Percentiles rank a stretch among this genome's conserved stretches.
phyloP scores from a whole-genome alignment of 1,140 invertebrate genomes.

The Aphelenchoides avenae region DNA sequence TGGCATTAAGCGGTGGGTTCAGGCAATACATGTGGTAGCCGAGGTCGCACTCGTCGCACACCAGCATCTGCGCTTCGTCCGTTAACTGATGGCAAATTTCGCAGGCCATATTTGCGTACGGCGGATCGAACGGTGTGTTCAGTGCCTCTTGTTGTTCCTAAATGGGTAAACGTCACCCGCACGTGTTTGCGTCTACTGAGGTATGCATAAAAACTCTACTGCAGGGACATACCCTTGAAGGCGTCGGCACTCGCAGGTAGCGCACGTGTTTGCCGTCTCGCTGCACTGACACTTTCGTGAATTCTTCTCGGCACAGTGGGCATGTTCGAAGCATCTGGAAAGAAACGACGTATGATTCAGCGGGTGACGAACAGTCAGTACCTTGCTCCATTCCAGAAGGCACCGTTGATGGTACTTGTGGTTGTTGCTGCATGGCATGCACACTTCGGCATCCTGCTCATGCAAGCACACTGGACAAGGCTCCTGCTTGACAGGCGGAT shows the following conservation, averaged over 20 bases:
- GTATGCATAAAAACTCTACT: too few relatives aligned
- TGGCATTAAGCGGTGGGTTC: conserved; percentile 2
- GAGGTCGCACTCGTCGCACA: conserved; percentile 13
- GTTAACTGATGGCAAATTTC: conserved; percentile 9
- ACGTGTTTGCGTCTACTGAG: too few relatives aligned
- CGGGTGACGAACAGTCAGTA: not conserved
- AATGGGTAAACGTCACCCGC: too few relatives aligned
- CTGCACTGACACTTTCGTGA: conserved; percentile 8
- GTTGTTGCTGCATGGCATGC: conserved; percentile 1
- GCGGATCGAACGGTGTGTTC: not conserved
- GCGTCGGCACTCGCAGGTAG: too few relatives aligned
- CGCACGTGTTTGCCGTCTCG: not conserved
- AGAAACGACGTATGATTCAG: conserved; percentile 3
- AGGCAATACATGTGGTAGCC: conserved; percentile 18
- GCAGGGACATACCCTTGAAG: too few relatives aligned
- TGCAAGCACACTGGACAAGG: conserved; percentile 1
- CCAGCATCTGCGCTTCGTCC: conserved; percentile 2
- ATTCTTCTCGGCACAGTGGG: conserved; percentile 7
- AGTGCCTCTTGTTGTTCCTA: conserved; percentile 1
- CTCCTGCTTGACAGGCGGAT: too few relatives aligned
- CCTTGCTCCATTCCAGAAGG: not conserved
- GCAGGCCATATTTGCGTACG: conserved; percentile 6
- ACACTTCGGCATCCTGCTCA: not conserved
- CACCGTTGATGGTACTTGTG: conserved; percentile 2
- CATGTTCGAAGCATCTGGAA: conserved; percentile 15